Evolutionary conservation across 1,140 invertebrate species (phyloP).

Genomic region (Rhyacophila brunnea): DNA sequence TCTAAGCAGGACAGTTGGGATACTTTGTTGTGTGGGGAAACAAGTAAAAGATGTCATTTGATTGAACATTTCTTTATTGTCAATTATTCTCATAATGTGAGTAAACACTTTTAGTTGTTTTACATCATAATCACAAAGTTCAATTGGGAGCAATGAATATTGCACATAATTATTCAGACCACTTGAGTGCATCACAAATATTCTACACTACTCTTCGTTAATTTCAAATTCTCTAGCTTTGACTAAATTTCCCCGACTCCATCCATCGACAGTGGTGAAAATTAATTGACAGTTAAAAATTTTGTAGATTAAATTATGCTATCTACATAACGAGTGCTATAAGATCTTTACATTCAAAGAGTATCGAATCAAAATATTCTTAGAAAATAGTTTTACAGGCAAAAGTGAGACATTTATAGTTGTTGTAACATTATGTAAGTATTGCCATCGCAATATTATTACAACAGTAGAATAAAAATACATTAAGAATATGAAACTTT

Average conservation of each 20-base stretch:
- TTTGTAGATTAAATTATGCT: background rate
- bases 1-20: no score
- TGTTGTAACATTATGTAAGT: background rate
- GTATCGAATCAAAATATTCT: background rate
- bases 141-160: background rate
- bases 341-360: background rate
- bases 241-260: background rate
- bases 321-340: slow-evolving; percentile 7
- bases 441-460: background rate
- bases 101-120: background rate
- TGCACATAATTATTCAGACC: slow-evolving; percentile 1
- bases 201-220: background rate
- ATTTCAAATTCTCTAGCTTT: background rate
- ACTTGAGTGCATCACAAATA: slow-evolving; percentile 1
- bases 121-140: background rate
- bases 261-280: background rate
- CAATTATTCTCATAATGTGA: background rate
- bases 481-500: background rate
- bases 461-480: background rate
- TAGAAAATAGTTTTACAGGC: no score
- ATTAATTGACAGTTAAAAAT: slow-evolving; percentile 3
- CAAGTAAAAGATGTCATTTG: no score
- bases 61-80: slow-evolving; percentile 7
- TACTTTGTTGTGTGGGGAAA: no score
- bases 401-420: no score